Evolutionary conservation across 1,140 invertebrate genomes (phyloP), one percentile per base, ranked within the genome.

Genomic region (Dermatophagoides farinae): DNA sequence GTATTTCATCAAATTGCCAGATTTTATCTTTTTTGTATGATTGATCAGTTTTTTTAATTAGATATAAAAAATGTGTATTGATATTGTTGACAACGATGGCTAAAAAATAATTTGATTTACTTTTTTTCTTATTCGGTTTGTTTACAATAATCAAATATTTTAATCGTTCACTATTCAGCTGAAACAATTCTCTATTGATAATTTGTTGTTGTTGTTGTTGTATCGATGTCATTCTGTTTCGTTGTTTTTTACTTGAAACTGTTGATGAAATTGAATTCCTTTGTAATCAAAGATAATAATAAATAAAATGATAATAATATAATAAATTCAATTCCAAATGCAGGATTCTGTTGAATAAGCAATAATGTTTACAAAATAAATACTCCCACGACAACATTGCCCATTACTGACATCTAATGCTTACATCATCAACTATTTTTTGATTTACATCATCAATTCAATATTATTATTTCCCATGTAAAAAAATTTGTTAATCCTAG

Each of bases 41-140:
- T 70, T 87, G 86, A 64, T 90, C 86, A 43, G 81, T 81, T 70
- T 86, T 86, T 68, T 89, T 91, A 0, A 90, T 68, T 72, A 88
- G 81, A 66, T 83, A 82, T 62, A 67, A 50, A 47, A 62, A 61
- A 53, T 51, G n/a, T 63, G 58, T 64, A 38, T 25, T 62, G 18
- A 41, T 18, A 50, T 50, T 22, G 68, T 68, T 82, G 65, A 81
- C 80, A 11, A 81, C 79, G 47, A 86, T 75, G 71, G 86, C 88
- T 6, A 91, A 69, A 70, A 85, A 88, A 66, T 82, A 83, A 8
- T 78, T 70, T n/a, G 43, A 44, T 57, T 73, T 71, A 78, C 77
- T 84, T 69, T 88, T 88, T 68, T 84, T 84, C 44, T 72, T 73
- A 44, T 41, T 16, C 9, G 71, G 69, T 69, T 76, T 76, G 1